Conservation (phyloP, 2,888 invertebrate species). For the Dilophus febrilis region DNA sequence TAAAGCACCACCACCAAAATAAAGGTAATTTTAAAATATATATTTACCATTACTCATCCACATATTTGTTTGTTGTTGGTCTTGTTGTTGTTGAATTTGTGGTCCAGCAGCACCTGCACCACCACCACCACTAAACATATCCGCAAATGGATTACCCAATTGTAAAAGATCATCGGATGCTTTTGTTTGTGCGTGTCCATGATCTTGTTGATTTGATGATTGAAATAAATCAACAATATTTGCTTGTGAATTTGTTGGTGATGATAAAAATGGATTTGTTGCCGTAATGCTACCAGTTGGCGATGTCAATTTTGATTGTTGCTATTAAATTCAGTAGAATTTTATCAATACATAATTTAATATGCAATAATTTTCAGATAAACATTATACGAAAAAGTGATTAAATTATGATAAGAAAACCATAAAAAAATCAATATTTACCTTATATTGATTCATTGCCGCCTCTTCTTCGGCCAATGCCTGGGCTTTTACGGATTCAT, state of each 20-base stretch:
- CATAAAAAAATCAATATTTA: slow-evolving; percentile 23
- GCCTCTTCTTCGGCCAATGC: slow-evolving; percentile 93
- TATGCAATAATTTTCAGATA: not conserved
- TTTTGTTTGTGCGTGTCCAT: slow-evolving; percentile 32
- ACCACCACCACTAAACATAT: slow-evolving; percentile 59
- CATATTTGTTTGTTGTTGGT: slow-evolving; percentile 26
- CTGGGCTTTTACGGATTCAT: slow-evolving; percentile 70
- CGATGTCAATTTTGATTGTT: slow-evolving; percentile 60
- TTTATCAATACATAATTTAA: no score
- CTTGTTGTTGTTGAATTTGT: slow-evolving; percentile 18
- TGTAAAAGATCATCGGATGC: slow-evolving; percentile 81
- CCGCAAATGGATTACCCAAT: slow-evolving; percentile 81
- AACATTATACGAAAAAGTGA: no score
- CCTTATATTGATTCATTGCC: slow-evolving; percentile 90
- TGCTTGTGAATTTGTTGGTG: slow-evolving; percentile 33
- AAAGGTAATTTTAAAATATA: no score
- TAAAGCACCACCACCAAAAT: no score
- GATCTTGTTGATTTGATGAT: slow-evolving; percentile 31
- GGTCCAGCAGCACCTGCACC: slow-evolving; percentile 25
- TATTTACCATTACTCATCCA: slow-evolving; percentile 33
- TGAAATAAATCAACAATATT: slow-evolving; percentile 68
- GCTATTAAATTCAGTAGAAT: no score
- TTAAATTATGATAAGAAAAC: not conserved
- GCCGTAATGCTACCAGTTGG: slow-evolving; percentile 47
- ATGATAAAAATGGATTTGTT: slow-evolving; percentile 76